Evolutionary conservation across 2,888 invertebrate species (phyloP).

Genomic region (Morinoia aosen): DNA sequence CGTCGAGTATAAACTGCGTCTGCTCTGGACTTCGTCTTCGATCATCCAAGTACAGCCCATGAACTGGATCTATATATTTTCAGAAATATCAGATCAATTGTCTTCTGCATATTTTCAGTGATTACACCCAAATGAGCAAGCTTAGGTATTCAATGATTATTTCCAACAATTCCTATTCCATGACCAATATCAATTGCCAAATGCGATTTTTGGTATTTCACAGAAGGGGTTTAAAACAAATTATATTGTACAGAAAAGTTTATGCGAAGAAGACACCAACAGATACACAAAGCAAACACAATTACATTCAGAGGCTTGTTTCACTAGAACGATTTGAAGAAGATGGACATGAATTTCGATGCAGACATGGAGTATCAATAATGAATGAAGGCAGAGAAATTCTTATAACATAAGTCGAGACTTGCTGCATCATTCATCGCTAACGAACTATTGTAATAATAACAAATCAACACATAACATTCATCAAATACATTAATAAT

Average conservation of each 20-base stretch:
- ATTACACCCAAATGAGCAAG: no score
- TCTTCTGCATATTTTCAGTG: no score
- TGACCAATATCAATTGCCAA: background rate
- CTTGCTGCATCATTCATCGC: background rate
- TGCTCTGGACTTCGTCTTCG: no score
- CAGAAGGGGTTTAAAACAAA: background rate
- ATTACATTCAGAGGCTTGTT: background rate
- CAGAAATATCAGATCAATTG: no score
- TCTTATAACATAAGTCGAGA: background rate
- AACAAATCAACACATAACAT: background rate
- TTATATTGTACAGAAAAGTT: background rate
- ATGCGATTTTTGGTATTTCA: background rate
- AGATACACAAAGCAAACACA: background rate
- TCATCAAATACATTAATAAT: background rate
- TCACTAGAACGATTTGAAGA: background rate
- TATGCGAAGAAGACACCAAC: conserved; percentile 33
- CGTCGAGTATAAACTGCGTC: no score
- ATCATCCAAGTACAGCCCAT: no score
- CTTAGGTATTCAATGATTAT: no score
- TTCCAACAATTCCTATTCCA: background rate
- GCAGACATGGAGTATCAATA: background rate
- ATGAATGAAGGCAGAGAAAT: background rate
- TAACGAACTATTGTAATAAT: background rate
- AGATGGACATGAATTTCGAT: background rate
- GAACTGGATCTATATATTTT: no score